phyloP scores from a whole-genome alignment of 2,113 vertebrate species.

The Centropus bengalensis region DNA sequence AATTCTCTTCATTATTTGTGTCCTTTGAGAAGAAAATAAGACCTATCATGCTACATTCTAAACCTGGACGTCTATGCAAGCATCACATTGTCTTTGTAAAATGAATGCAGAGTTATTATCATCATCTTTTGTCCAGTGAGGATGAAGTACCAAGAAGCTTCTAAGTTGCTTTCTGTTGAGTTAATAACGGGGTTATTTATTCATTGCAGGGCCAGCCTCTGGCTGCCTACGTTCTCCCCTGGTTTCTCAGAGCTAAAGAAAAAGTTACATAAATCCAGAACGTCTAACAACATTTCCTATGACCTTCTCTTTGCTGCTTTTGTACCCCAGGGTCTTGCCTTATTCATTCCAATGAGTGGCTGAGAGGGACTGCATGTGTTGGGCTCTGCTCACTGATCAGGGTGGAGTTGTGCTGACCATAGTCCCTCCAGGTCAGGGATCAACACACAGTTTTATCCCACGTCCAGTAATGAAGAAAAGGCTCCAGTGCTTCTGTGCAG shows the following conservation, averaged over 20 bases:
- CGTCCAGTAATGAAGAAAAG: rapidly evolving
- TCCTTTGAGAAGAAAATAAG: not conserved
- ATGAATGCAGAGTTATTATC: not conserved
- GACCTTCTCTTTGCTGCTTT: not conserved
- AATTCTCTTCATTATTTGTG: not conserved
- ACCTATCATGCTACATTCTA: not conserved
- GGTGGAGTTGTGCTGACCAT: not conserved
- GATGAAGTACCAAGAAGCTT: not conserved
- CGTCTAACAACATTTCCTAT: not conserved
- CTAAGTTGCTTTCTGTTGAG: not conserved
- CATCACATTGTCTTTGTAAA: not conserved
- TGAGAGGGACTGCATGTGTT: not conserved
- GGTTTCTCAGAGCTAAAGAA: not conserved
- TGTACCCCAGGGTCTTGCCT: not conserved
- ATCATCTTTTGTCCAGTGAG: not conserved
- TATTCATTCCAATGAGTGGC: not conserved
- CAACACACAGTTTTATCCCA: not conserved
- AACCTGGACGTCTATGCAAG: not conserved
- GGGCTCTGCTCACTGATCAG: rapidly evolving
- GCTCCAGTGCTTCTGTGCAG: not conserved
- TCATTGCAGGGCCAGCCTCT: not conserved
- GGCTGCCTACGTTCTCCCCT: not conserved
- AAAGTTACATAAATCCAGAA: not conserved
- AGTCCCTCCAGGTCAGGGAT: not conserved
- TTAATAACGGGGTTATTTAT: not conserved